phyloP scores from a whole-genome alignment of 1,140 invertebrate species.

The Melanaphis sacchari region DNA sequence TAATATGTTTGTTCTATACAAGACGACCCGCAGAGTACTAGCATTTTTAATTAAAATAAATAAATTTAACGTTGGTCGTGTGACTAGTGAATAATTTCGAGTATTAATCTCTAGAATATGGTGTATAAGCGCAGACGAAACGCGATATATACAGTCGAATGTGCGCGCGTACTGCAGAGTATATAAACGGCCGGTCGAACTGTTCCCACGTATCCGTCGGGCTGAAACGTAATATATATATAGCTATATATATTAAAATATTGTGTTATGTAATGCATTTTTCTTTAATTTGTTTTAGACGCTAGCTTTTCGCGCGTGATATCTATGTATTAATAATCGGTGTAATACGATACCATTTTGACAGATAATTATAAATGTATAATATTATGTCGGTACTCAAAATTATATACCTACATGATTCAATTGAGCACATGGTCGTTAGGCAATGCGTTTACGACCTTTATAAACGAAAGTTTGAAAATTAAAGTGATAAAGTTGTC shows the following conservation, averaged over 20 bases:
- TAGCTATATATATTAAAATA: neutral
- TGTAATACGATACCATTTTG: neutral
- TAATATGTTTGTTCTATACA: constrained; percentile 11
- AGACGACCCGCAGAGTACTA: neutral
- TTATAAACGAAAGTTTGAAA: neutral
- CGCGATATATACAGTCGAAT: neutral
- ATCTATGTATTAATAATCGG: neutral
- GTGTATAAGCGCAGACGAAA: neutral
- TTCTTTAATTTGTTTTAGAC: neutral
- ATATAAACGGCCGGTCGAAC: neutral
- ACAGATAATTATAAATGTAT: no score
- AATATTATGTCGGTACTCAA: no score
- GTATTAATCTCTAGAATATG: constrained; percentile 18
- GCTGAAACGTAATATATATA: neutral
- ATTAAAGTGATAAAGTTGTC: neutral
- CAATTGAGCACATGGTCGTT: neutral
- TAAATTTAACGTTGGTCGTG: neutral
- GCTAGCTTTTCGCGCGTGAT: neutral
- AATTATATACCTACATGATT: no score
- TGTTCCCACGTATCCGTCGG: neutral
- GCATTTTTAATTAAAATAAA: constrained; percentile 25
- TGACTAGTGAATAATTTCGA: constrained; percentile 13
- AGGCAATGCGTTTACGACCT: neutral
- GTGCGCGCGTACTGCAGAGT: neutral
- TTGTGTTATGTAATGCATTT: neutral